Evolutionary conservation across 2,888 invertebrate genomes (phyloP), one percentile per base, ranked within the genome.

Genomic region (Eupeodes latifasciatus): DNA sequence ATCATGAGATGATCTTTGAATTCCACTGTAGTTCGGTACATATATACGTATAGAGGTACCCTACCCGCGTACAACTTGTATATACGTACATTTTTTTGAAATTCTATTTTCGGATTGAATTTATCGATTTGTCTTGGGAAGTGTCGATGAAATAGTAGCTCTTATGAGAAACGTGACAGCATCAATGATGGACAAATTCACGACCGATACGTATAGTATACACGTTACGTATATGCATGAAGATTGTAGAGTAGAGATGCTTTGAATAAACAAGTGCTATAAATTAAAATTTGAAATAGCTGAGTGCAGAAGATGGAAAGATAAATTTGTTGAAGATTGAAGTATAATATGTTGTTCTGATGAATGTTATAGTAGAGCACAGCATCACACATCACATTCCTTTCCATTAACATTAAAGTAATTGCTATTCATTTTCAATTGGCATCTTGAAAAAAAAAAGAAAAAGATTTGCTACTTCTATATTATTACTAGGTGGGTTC

Each of bases 181-280:
- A 81, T 75, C 90, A 91, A 90, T 92, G 92, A 92, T 91, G 91
- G 92, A 90, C 90, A 90, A 90, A 89, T 90, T 91, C 91, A 91
- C 91, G 91, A 91, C 90, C 90, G 89, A 90, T 90, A 76, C 82
- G 3, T n/a, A 51, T 51, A 40, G 40, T 40, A 40, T 40, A 40
- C 27, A 27, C 27, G 27, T 40, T 3, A 40, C 40, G 51, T n/a
- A 51, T 51, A 11, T 12, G 3, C n/a, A 51, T 14, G 5, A 11
- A n/a, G 12, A 51, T 51, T 51, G 14, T 12, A 51, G 27, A 27
- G 27, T 27, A 27, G 27, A 27, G n/a, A 64, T 44, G 81, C 78
- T 71, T 59, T 49, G 85, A 79, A 88, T 88, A 88, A 88, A 88
- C 88, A 88, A 88, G 88, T 88, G 85, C 49, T 81, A 75, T 75